Conservation (phyloP, 2,113 vertebrate genomes). For the Microtus montanus region DNA sequence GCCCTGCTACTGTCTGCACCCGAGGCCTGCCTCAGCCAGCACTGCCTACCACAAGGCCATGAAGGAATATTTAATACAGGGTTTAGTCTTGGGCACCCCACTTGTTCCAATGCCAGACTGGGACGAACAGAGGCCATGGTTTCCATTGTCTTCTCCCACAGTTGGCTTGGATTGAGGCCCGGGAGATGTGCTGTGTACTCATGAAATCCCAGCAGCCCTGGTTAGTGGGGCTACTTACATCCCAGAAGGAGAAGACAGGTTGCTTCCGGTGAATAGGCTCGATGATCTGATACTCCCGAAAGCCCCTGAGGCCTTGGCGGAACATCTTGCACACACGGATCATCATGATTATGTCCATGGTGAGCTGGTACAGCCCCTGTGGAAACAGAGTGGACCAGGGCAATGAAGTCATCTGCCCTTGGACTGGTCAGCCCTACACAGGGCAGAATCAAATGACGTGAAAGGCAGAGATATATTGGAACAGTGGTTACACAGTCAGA, state of each 20-base stretch:
- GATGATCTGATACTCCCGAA: conserved; percentile 74
- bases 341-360: conserved; percentile 64
- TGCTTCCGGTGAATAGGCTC: conserved; percentile 35
- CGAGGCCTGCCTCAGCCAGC: neutral
- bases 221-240: conserved; percentile 66
- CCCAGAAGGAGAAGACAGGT: conserved; percentile 75
- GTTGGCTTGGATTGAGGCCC: conserved; percentile 3
- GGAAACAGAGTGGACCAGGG: conserved; percentile 64
- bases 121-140: neutral
- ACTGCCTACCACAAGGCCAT: neutral
- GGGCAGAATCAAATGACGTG: neutral
- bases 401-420: conserved; percentile 5
- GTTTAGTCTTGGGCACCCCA: neutral
- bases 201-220: neutral
- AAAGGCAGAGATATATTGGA: neutral
- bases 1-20: neutral
- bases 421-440: neutral
- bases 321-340: conserved; percentile 78
- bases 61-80: neutral
- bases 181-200: neutral
- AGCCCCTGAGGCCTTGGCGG: conserved; percentile 69
- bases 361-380: conserved; percentile 72
- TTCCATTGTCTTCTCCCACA: conserved; percentile 31
- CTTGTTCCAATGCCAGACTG: neutral
- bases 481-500: neutral